Evolutionary conservation across 2,113 vertebrate species (phyloP).

Genomic region (Ameiurus melas): DNA sequence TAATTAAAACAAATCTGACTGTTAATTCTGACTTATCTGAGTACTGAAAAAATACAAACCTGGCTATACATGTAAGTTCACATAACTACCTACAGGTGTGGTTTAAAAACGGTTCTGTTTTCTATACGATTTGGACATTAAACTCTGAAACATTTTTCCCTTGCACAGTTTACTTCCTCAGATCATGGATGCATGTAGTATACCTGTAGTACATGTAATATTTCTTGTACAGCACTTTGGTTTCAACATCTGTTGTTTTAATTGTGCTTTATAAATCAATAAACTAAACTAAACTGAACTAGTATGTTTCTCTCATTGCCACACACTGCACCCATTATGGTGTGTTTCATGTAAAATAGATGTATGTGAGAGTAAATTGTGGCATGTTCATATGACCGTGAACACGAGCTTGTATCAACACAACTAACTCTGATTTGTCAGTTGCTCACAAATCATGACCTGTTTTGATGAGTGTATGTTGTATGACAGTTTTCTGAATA

Average conservation of each 20-base stretch:
- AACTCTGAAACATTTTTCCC: background rate
- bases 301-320: background rate
- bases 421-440: background rate
- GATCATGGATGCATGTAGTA: too few species aligned
- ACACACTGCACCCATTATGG: background rate
- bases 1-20: background rate
- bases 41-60: background rate
- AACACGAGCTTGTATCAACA: background rate
- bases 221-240: too few species aligned
- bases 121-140: background rate
- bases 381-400: background rate
- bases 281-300: too few species aligned
- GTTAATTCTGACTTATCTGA: background rate
- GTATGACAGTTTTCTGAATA: background rate
- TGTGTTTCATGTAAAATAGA: background rate
- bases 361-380: background rate
- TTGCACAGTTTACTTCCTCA: background rate
- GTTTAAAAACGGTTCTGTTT: background rate
- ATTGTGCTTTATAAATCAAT: too few species aligned
- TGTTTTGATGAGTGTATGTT: background rate
- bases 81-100: background rate
- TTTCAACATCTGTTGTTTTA: too few species aligned
- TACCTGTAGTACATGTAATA: background rate
- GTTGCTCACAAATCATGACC: background rate
- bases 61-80: background rate